Evolutionary conservation across 2,797 vertebrate species (phyloP), one percentile per base, ranked within the genome.

Genomic region (Forpus xanthops): DNA sequence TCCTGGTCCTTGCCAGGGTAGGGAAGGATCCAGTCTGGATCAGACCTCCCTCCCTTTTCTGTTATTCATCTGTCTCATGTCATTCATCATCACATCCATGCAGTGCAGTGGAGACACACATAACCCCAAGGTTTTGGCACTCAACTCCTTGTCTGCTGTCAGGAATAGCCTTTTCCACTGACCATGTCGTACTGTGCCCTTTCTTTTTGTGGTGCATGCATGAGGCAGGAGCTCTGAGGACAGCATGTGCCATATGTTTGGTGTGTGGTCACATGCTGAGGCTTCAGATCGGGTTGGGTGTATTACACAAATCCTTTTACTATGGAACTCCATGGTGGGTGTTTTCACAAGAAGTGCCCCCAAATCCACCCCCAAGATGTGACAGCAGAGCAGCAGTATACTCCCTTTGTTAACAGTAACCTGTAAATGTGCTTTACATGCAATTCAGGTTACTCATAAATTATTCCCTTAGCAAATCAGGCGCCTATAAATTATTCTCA

Each of bases 401-500:
- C 19, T 61, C 64, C 76, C 62, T 78, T 75, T 75, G 60, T 60
- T 68, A 77, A 77, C 53, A 44, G 42, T n/a, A 56, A 21, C 53
- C 61, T 70, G 25, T 28, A 90, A 85, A 81, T 24, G 64, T 33
- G 31, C 73, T 78, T 67, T 19, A 62, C 64, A 55, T 70, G 62
- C 49, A 71, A 89, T 37, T 78, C 66, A 45, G 62, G 67, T 80
- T 37, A n/a, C 74, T 95, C 75, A 87, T 90, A 64, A 91, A 96
- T 91, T 62, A 92, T 96, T 95, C 94, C 87, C 83, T 91, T 91
- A 87, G 71, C 49, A 95, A 89, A 78, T 77, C 71, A 73, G 88
- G 56, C 74, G 65, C n/a, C 52, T 79, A 89, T 96, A 86, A 96
- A 96, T 95, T 83, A 95, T 95, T 97, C 96, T 15, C 66, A 85